A percentile compares a stretch with the other conserved stretches of the same genome.
Conservation (phyloP, 2,113 vertebrate species). For the Paramisgurnus dabryanus region DNA sequence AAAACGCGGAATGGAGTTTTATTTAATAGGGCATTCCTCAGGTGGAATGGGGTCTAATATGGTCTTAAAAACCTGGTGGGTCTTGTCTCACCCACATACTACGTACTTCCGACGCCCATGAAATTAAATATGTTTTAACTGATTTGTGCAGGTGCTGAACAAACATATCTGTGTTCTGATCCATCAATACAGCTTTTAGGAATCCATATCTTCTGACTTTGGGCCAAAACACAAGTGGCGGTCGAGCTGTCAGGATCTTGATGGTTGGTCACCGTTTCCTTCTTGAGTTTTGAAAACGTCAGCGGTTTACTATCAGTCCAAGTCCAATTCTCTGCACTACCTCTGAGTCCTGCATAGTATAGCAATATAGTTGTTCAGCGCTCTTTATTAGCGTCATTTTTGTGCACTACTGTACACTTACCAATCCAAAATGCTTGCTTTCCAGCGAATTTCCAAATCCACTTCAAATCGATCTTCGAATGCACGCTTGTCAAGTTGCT, state of each 20-base stretch:
- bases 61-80: neutral
- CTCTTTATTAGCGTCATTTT: too few species aligned
- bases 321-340: slow-evolving; percentile 52
- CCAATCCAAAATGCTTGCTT: slow-evolving; percentile 74
- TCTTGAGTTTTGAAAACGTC: slow-evolving; percentile 61
- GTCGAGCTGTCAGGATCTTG: slow-evolving; percentile 6
- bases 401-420: slow-evolving; percentile 53
- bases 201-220: slow-evolving; percentile 62
- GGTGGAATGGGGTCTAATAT: too few species aligned
- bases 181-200: slow-evolving; percentile 56
- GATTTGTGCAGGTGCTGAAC: slow-evolving; percentile 58
- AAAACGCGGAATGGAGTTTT: neutral
- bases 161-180: slow-evolving; percentile 67
- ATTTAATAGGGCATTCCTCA: too few species aligned
- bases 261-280: slow-evolving; percentile 4
- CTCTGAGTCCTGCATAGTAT: slow-evolving; percentile 60
- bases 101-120: neutral
- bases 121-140: slow-evolving; percentile 48
- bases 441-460: slow-evolving; percentile 74
- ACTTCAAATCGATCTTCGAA: slow-evolving; percentile 69
- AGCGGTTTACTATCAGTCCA: slow-evolving; percentile 58
- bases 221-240: slow-evolving; percentile 67
- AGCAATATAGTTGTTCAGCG: neutral
- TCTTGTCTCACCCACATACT: too few species aligned
- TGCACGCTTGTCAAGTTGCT: slow-evolving; percentile 71